Evolutionary conservation across 30 jellyfish, hydroid and myxozoan species (phyloP).

Genomic region (Haliclystus octoradiatus): DNA sequence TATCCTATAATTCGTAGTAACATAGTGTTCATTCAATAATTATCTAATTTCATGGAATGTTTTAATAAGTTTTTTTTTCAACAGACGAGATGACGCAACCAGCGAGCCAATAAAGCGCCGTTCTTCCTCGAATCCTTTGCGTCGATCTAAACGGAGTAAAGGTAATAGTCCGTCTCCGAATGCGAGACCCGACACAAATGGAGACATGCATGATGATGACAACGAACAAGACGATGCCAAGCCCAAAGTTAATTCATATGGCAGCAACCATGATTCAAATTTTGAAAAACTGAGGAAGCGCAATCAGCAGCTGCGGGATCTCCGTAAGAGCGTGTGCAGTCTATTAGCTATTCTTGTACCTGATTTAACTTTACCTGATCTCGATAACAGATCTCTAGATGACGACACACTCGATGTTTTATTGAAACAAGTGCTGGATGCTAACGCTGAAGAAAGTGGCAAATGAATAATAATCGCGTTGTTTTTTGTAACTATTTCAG

Average conservation of each 20-base stretch:
- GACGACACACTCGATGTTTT: conserved; percentile 62
- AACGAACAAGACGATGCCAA: background rate
- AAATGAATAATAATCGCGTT: background rate
- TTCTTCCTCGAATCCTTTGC: background rate
- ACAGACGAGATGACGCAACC: too few species aligned
- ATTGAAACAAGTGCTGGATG: conserved; percentile 54
- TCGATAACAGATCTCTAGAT: conserved; percentile 44
- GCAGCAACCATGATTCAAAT: background rate
- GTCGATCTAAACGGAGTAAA: background rate
- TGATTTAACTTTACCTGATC: conserved; percentile 42
- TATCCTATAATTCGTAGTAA: too few species aligned
- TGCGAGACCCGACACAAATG: background rate
- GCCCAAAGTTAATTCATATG: too few species aligned
- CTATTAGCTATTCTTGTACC: conserved; percentile 60
- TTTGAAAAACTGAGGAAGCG: conserved; percentile 30
- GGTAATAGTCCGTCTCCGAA: too few species aligned
- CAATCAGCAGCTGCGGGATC: conserved; percentile 77
- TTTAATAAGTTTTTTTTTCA: too few species aligned
- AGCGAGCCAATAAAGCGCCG: background rate
- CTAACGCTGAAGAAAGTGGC: conserved; percentile 26
- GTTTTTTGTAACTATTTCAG: too few species aligned
- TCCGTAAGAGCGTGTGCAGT: conserved; percentile 52
- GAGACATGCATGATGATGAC: background rate
- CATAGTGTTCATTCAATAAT: too few species aligned
- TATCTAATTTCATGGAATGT: too few species aligned